Evolutionary conservation across 2,113 vertebrate genomes (phyloP).

Genomic region (Zosterops pallidus): DNA sequence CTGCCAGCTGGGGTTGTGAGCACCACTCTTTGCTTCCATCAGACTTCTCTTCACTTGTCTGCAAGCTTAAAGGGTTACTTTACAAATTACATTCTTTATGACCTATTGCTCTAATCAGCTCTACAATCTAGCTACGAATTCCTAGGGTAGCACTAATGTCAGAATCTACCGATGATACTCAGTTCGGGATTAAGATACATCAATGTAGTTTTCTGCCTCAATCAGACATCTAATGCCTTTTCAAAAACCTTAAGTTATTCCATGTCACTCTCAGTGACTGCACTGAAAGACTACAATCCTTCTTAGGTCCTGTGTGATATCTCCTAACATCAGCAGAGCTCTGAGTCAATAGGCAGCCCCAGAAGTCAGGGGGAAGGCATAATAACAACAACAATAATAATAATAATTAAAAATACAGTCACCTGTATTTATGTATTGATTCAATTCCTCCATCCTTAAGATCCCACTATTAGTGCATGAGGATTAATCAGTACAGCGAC

Average conservation of each 20-base stretch:
- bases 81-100: neutral
- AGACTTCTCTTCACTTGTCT: neutral
- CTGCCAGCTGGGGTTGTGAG: neutral
- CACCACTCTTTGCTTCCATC: neutral
- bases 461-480: neutral
- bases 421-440: neutral
- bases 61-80: neutral
- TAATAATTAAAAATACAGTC: neutral
- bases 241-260: neutral
- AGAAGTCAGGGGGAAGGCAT: neutral
- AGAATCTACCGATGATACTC: neutral
- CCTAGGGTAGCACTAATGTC: neutral
- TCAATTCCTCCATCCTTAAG: neutral
- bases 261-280: neutral
- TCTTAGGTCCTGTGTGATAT: neutral
- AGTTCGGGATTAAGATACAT: neutral
- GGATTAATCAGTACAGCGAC: neutral
- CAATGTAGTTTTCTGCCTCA: neutral
- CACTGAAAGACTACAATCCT: neutral
- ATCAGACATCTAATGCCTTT: neutral
- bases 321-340: neutral
- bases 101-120: neutral
- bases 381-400: neutral
- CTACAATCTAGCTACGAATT: neutral
- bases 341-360: neutral